Evolutionary conservation across 2,113 vertebrate species (phyloP).

Genomic region (Chionomys nivalis): DNA sequence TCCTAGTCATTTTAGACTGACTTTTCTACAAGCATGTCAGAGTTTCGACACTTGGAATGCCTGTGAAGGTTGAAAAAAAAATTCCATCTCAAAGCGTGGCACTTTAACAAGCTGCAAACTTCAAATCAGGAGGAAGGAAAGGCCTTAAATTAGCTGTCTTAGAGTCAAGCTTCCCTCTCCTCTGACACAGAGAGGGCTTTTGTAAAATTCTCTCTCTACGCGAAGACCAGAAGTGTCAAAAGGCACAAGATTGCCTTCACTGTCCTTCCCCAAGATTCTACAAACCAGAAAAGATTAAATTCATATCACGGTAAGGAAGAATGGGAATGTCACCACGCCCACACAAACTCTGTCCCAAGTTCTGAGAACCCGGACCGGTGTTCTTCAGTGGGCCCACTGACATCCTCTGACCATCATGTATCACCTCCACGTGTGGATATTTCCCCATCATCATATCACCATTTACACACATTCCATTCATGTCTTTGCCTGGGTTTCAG

Average conservation of each 20-base stretch:
- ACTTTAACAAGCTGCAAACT: not conserved
- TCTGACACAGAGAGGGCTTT: not conserved
- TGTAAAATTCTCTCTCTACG: not conserved
- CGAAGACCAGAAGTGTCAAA: not conserved
- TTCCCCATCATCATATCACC: not conserved
- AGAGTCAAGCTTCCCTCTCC: not conserved
- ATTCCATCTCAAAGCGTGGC: not conserved
- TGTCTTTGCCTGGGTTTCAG: not conserved
- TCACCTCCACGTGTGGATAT: not conserved
- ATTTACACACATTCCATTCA: constrained; percentile 31
- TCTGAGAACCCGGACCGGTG: not conserved
- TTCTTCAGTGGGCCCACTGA: not conserved
- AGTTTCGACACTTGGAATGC: not conserved
- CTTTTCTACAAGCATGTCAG: constrained; percentile 2
- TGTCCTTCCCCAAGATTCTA: not conserved
- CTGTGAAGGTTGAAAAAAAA: not conserved
- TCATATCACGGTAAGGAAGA: not conserved
- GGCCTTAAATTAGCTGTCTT: not conserved
- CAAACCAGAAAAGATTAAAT: not conserved
- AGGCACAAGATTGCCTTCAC: not conserved
- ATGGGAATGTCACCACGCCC: not conserved
- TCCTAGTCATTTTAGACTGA: constrained; percentile 2
- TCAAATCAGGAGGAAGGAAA: not conserved
- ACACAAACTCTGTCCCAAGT: not conserved
- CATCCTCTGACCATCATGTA: not conserved